A percentile compares a stretch with the other conserved stretches of the same genome.
These are phyloP conservation scores for Biston betularia DNA, from an alignment of 2,888 invertebrate species.

Conservation along the genomic window DNA sequence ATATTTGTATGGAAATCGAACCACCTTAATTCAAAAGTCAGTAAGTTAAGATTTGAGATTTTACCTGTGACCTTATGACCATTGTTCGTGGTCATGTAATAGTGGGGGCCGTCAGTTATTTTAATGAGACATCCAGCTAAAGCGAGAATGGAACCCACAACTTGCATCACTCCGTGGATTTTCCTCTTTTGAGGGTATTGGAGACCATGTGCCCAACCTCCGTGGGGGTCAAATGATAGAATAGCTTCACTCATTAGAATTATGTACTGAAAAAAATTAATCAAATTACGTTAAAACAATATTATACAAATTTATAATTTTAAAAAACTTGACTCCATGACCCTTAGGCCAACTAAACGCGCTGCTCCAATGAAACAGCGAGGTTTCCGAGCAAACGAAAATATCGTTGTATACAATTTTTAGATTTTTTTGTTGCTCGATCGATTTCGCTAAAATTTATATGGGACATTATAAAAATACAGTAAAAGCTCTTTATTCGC, in stretches of 20 bases:
- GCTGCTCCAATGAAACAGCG: too few relatives aligned
- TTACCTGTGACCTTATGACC: not conserved
- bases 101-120: slow-evolving; percentile 42
- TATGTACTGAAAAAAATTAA: slow-evolving; percentile 61
- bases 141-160: slow-evolving; percentile 62
- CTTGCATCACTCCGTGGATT: slow-evolving; percentile 62
- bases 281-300: not conserved
- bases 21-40: too few relatives aligned
- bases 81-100: not conserved
- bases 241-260: slow-evolving; percentile 67
- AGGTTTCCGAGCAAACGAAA: too few relatives aligned
- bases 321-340: too few relatives aligned
- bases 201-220: slow-evolving; percentile 59
- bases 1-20: too few relatives aligned
- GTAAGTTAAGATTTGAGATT: not conserved
- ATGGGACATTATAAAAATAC: too few relatives aligned
- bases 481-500: too few relatives aligned
- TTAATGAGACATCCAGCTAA: slow-evolving; percentile 57
- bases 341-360: too few relatives aligned
- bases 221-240: slow-evolving; percentile 57
- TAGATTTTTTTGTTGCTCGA: too few relatives aligned
- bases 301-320: too few relatives aligned
- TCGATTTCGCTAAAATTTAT: too few relatives aligned
- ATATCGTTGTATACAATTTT: too few relatives aligned
- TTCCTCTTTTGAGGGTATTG: slow-evolving; percentile 56